Conservation (phyloP, 2,797 vertebrate species). For the Galaxias olidus region DNA sequence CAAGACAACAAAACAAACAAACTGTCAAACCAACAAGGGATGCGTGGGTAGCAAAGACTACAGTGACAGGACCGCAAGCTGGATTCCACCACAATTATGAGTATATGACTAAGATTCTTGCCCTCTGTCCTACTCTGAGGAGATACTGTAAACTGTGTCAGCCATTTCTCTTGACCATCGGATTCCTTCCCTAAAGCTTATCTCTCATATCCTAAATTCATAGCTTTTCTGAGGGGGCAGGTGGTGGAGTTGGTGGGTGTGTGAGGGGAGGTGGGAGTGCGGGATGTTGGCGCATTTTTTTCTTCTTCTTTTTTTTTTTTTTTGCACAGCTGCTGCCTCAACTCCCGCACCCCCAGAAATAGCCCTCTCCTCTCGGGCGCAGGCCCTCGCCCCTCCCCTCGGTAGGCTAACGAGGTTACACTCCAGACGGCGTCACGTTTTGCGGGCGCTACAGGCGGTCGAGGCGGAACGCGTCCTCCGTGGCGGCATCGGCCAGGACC, state of each 20-base stretch:
- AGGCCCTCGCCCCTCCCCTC: neutral
- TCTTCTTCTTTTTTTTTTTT: neutral
- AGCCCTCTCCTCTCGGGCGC: constrained; percentile 8
- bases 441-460: constrained; percentile 85
- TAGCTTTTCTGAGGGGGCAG: constrained; percentile 22
- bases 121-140: constrained; percentile 25
- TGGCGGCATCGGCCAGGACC: constrained; percentile 92
- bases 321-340: constrained; percentile 7
- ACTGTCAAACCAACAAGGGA: constrained; percentile 7
- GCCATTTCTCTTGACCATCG: constrained; percentile 30
- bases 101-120: neutral
- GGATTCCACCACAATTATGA: constrained; percentile 18
- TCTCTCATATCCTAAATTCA: constrained; percentile 8
- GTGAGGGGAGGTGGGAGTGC: constrained; percentile 7
- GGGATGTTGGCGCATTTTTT: constrained; percentile 8
- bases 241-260: neutral
- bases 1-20: constrained; percentile 19
- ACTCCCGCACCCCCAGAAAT: constrained; percentile 14
- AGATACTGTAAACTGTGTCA: constrained; percentile 27
- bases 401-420: constrained; percentile 36
- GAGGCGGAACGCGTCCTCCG: constrained; percentile 96
- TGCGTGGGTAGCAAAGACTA: constrained; percentile 27
- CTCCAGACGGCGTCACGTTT: neutral
- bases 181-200: neutral
- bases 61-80: constrained; percentile 23